Percentiles rank a stretch among this genome's conserved stretches.
Evolutionary conservation across 2,113 vertebrate genomes (phyloP).

Genomic region (Pelusios castaneus): DNA sequence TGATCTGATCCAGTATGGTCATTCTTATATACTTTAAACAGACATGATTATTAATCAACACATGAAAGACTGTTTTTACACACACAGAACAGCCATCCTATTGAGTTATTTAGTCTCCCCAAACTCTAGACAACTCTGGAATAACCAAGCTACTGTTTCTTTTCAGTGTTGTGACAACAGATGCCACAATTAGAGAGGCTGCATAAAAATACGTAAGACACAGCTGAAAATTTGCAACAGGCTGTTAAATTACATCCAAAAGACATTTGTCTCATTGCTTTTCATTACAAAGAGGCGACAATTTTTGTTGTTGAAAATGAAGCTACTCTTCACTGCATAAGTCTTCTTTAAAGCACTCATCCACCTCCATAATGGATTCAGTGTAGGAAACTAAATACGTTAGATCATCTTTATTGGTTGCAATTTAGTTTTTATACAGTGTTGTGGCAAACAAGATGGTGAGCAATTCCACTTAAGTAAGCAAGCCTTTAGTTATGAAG

Average conservation of each 20-base stretch:
- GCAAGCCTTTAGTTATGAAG: background rate
- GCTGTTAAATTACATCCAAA: background rate
- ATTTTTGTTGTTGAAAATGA: background rate
- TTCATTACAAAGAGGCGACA: background rate
- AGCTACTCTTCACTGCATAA: accelerated
- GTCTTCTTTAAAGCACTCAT: background rate
- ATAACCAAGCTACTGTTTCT: background rate
- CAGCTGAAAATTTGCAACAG: background rate
- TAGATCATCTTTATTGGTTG: background rate
- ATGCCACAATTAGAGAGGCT: conserved; percentile 34
- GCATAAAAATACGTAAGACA: background rate
- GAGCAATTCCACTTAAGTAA: background rate
- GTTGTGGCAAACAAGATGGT: background rate
- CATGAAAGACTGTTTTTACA: conserved; percentile 6
- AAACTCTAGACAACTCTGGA: conserved; percentile 22
- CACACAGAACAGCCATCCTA: background rate
- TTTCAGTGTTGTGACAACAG: conserved; percentile 16
- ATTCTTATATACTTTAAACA: background rate
- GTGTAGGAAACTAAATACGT: background rate
- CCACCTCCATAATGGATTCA: background rate
- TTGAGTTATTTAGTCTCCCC: conserved; percentile 21
- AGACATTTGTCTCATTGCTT: background rate
- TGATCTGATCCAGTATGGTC: too few relatives aligned
- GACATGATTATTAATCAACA: background rate
- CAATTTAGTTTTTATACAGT: background rate